Conservation (phyloP, 2,113 vertebrate species). For the Callionymus lyra region DNA sequence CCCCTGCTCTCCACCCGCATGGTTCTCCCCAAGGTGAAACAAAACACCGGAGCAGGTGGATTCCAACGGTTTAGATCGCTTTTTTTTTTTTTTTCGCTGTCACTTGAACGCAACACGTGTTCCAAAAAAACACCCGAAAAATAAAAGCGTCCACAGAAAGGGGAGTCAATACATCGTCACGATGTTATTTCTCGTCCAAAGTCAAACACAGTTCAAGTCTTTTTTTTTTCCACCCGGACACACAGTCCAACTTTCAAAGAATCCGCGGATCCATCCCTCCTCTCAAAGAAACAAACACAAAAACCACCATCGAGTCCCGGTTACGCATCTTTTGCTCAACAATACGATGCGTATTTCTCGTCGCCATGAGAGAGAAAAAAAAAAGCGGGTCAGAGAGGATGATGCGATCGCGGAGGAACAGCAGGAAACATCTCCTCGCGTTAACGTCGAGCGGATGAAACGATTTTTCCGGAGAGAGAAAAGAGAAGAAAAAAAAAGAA, state of each 20-base stretch:
- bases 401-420: conserved; percentile 7
- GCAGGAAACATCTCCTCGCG: conserved; percentile 8
- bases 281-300: not conserved
- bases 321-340: no score
- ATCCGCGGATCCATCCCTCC: no score
- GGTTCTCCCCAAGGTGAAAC: conserved; percentile 33
- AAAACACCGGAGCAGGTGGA: not conserved
- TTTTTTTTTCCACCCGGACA: not conserved
- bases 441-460: conserved; percentile 24
- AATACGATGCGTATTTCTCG: no score
- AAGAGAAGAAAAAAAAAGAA: no score
- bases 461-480: conserved; percentile 27
- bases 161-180: no score
- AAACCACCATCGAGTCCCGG: no score
- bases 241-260: not conserved
- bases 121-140: no score
- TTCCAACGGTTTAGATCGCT: not conserved
- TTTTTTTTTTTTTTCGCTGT: no score
- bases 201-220: conserved; percentile 3
- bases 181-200: not conserved
- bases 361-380: not conserved
- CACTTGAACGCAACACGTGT: conserved; percentile 44
- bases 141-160: no score
- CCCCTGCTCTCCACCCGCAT: conserved; percentile 11
- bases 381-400: conserved; percentile 1